Percentiles rank a stretch among this genome's conserved stretches.
Conservation (phyloP, 2,888 invertebrate species). For the Drosophila setosimentum region DNA sequence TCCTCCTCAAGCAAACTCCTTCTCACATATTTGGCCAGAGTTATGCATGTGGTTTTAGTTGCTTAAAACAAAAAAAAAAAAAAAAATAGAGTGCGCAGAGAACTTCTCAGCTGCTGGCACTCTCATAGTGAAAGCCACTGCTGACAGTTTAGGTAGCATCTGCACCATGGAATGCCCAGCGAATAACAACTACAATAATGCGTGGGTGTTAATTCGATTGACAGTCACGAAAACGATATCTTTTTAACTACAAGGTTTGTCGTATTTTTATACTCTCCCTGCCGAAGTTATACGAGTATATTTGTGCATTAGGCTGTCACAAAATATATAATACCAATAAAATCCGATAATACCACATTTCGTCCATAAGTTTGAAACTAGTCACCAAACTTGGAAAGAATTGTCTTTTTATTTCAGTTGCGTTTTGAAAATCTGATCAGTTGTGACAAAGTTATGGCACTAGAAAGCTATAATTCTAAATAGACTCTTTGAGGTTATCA, state of each 20-base stretch:
- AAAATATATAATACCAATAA: not conserved
- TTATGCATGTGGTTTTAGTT: constrained; percentile 56
- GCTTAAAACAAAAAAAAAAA: constrained; percentile 14
- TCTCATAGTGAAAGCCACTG: constrained; percentile 40
- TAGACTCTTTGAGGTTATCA: not conserved
- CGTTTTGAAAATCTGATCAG: not conserved
- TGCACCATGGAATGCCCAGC: constrained; percentile 40
- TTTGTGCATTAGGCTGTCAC: not conserved
- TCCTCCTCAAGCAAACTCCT: constrained; percentile 9
- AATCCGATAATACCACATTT: not conserved
- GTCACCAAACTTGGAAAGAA: not conserved
- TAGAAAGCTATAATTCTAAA: not conserved
- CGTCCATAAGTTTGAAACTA: not conserved
- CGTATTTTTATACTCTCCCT: not conserved
- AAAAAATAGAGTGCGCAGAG: constrained; percentile 29
- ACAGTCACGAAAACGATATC: constrained; percentile 45
- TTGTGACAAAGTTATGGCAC: not conserved
- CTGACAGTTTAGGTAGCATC: constrained; percentile 29
- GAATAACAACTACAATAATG: constrained; percentile 19
- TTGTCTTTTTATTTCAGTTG: not conserved
- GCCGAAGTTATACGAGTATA: not conserved
- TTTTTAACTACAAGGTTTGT: constrained; percentile 16
- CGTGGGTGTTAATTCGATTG: constrained; percentile 67
- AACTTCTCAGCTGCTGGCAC: constrained; percentile 22
- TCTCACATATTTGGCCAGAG: constrained; percentile 58